Evolutionary conservation across 2,797 vertebrate species (phyloP).

Genomic region (Orestias chungarensis): DNA sequence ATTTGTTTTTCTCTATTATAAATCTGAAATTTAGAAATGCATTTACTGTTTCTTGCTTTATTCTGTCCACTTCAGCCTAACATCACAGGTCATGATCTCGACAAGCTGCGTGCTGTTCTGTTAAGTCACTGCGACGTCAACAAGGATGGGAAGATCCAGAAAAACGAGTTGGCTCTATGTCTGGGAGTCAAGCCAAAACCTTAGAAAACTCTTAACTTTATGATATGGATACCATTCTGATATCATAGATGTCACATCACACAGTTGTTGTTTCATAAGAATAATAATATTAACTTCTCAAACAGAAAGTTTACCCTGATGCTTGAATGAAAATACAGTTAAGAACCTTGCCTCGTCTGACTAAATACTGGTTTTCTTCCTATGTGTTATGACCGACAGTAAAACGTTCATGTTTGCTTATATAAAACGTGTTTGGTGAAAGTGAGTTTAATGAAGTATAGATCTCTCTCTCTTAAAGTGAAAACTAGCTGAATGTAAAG

Average conservation of each 20-base stretch:
- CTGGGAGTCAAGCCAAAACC: constrained; percentile 86
- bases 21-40: background rate
- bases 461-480: background rate
- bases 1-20: background rate
- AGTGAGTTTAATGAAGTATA: too few species aligned
- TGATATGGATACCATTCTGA: too few species aligned
- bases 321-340: background rate
- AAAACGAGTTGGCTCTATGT: constrained; percentile 91
- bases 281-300: constrained; percentile 2
- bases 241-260: too few species aligned
- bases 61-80: constrained; percentile 81
- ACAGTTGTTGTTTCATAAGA: too few species aligned
- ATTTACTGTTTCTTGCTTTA: background rate
- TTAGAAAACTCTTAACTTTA: background rate
- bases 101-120: constrained; percentile 88
- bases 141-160: constrained; percentile 96
- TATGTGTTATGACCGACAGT: constrained; percentile 29
- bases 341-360: background rate
- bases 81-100: constrained; percentile 88
- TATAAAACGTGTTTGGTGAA: background rate
- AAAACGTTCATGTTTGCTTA: constrained; percentile 7
- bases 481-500: background rate
- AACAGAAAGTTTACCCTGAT: background rate
- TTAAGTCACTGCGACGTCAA: constrained; percentile 92
- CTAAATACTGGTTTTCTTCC: constrained; percentile 23